These are phyloP conservation scores for Tympanoctomys barrerae DNA, from an alignment of 2,797 vertebrate genomes.

Conservation along the genomic window DNA sequence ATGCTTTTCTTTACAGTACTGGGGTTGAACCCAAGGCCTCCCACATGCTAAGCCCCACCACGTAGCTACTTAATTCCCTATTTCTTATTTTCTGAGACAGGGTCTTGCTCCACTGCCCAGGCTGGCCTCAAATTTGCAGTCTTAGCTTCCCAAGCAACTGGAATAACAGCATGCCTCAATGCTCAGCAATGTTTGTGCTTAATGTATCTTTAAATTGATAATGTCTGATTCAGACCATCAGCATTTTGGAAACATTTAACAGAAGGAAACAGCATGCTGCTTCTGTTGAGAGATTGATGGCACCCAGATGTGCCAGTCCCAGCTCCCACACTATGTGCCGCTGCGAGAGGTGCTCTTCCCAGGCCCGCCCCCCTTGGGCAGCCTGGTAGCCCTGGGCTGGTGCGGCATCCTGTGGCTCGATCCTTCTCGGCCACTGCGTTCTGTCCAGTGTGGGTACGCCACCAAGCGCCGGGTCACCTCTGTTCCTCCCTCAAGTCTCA, in stretches of 20 bases:
- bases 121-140: background rate
- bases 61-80: background rate
- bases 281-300: no score
- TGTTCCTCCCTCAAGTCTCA: conserved; percentile 88
- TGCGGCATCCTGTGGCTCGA: conserved; percentile 89
- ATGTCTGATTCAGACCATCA: background rate
- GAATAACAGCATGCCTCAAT: background rate
- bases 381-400: no score
- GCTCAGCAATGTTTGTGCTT: background rate
- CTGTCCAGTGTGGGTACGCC: no score
- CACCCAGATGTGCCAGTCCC: background rate
- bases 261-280: no score
- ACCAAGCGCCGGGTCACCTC: no score
- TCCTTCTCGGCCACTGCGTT: no score
- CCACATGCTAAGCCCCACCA: background rate
- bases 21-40: background rate
- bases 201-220: background rate
- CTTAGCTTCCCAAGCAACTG: background rate
- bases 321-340: conserved; percentile 84
- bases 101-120: background rate
- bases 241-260: background rate
- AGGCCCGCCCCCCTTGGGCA: conserved; percentile 90
- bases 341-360: conserved; percentile 92
- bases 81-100: background rate
- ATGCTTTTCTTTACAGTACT: background rate